Percentiles rank a stretch among this genome's conserved stretches.
Evolutionary conservation across 53 echinoderm and acorn worm genomes (phyloP).

Genomic region (Antedon mediterranea): DNA sequence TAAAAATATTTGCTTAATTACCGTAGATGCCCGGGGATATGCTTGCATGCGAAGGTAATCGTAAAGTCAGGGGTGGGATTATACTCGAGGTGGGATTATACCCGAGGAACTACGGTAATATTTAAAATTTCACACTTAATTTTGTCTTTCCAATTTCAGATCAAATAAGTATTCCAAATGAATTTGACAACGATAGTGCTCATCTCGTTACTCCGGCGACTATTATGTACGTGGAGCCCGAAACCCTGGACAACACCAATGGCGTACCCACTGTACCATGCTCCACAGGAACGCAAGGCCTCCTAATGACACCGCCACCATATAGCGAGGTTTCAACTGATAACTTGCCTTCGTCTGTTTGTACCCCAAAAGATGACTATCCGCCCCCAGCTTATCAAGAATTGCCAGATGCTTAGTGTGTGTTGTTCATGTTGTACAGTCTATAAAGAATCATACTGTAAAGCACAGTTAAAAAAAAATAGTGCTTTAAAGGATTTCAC

Average conservation of each 20-base stretch:
- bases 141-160: neutral
- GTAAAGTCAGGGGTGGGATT: too few species aligned
- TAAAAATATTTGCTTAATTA: too few species aligned
- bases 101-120: too few species aligned
- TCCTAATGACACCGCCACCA: neutral
- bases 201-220: neutral
- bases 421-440: too few species aligned
- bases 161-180: neutral
- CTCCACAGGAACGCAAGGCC: neutral
- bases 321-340: neutral
- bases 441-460: too few species aligned
- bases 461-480: too few species aligned
- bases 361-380: neutral
- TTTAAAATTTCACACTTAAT: too few species aligned
- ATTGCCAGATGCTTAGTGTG: neutral
- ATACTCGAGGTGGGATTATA: too few species aligned
- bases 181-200: neutral
- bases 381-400: neutral
- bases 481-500: too few species aligned
- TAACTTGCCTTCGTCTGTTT: neutral
- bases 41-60: too few species aligned
- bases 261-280: neutral
- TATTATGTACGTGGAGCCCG: neutral
- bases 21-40: too few species aligned
- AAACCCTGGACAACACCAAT: neutral